Evolutionary conservation across 2,113 vertebrate genomes (phyloP), one percentile per base, ranked within the genome.

Genomic region (Phrynosoma blainvillii): DNA sequence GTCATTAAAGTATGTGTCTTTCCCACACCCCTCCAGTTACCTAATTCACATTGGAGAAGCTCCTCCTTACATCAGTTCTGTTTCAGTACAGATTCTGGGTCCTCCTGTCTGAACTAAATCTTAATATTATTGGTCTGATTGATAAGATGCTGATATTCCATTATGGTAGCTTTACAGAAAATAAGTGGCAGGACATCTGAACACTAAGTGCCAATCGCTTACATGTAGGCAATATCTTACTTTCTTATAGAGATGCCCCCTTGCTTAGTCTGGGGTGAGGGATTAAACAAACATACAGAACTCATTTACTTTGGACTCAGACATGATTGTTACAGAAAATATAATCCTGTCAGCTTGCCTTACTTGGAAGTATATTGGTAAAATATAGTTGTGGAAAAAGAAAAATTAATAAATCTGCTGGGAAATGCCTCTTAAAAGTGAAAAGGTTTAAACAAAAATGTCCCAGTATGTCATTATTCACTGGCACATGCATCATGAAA

Each of bases 371-470:
- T 5, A 30, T 0, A 0, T 66, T 87, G 21, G 36, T 92, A 66
- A 88, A 89, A 87, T 70, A 16, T 74, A n/a, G 27, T 21, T 14
- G 14, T 2, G 56, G n/a, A 23, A 70, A 71, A 23, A 30, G 68
- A 77, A 68, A 56, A 30, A 88, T 6, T 68, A n/a, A 23, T 76
- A 81, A 85, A 89, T 18, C 47, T 47, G 16, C 89, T 91, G 87
- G 65, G 27, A 65, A 4, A 5, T 65, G 27, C 54, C 79, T 89
- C 32, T n/a, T 30, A 59, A 52, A 91, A 68, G 59, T 65, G 87
- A 92, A 84, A 13, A 4, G 59, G 54, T 59, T 66, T 30, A 87
- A 90, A 87, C 71, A 90, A 75, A 84, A 85, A 88, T 88, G 90
- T 74, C 4, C 71, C 25, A 77, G 84, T 78, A 30, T 78, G 47